Evolutionary conservation across 2,888 invertebrate species (phyloP), one percentile per base, ranked within the genome.

Genomic region (Athalia circularis): DNA sequence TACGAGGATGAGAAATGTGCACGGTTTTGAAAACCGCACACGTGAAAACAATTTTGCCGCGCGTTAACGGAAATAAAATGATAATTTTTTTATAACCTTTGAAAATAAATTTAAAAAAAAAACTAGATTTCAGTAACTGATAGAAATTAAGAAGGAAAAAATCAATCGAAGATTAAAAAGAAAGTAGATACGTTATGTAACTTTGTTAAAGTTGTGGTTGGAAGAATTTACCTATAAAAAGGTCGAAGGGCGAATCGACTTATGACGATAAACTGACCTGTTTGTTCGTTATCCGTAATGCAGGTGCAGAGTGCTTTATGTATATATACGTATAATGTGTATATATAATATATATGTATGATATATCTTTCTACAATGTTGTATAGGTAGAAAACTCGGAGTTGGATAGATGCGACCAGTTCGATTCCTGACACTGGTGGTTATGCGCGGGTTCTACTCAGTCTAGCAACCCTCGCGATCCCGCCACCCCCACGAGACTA

Each of bases 401-500:
- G 68, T 9, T 54, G 54, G n/a, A 15, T 50, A n/a, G 48, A 67
- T 50, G 47, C 72, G 72, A 72, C 72, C 9, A 59, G 59, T 59
- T 72, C 72, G 72, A 72, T 72, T 72, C 59, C 13, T 50, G 59
- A 45, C 72, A 45, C n/a, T 52, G 52, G 47, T 45, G 59, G 72
- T 59, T 72, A 72, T 72, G 59, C 72, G 72, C 72, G 57, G 72
- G 29, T 72, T 57, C 59, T 5, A n/a, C 52, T 59, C 57, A 13
- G 72, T 54, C 54, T 15, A 29, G 50, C 11, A 54, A 67, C 48
- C 48, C 68, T 52, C 68, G 29, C 29, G 29, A 54, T 43, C 68
- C 52, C 59, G 52, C 72, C 9, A 72, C 72, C 72, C 59, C 47
- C 72, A 59, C 54, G 11, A 9, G 11, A 9, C 13, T 8, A 45